Conservation (phyloP, 2,888 invertebrate species). For the Melanostoma mellinum region DNA sequence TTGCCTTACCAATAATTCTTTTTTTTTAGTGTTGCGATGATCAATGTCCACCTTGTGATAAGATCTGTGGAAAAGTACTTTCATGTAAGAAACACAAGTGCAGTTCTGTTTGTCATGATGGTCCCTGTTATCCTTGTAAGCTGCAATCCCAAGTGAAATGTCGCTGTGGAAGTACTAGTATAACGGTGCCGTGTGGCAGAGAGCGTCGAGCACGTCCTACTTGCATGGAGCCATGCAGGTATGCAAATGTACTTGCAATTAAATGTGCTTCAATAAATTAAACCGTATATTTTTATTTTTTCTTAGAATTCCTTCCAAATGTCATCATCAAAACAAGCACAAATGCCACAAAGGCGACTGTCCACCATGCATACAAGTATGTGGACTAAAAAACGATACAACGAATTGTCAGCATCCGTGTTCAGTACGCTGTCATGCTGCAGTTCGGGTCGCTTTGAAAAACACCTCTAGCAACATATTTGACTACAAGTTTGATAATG, state of each 20-base stretch:
- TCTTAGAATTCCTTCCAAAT: slow-evolving; percentile 87
- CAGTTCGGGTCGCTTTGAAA: slow-evolving; percentile 86
- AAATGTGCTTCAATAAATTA: not conserved
- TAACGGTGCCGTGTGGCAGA: slow-evolving; percentile 93
- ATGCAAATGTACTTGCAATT: slow-evolving; percentile 75
- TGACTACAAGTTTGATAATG: slow-evolving; percentile 84
- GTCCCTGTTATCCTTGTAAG: slow-evolving; percentile 91
- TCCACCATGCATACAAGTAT: slow-evolving; percentile 90
- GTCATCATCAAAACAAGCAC: slow-evolving; percentile 92
- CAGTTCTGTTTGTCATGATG: slow-evolving; percentile 88
- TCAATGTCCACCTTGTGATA: slow-evolving; percentile 92
- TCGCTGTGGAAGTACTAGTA: slow-evolving; percentile 89
- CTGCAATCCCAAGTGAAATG: slow-evolving; percentile 85
- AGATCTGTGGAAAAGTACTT: slow-evolving; percentile 91
- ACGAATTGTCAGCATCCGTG: slow-evolving; percentile 85
- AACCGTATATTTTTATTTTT: slow-evolving; percentile 5
- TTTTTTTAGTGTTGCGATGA: slow-evolving; percentile 89
- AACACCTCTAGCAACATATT: slow-evolving; percentile 85
- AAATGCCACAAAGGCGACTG: slow-evolving; percentile 92
- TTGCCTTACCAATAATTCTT: slow-evolving; percentile 3
- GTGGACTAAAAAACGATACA: slow-evolving; percentile 83
- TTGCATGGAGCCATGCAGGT: slow-evolving; percentile 89
- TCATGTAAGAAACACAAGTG: slow-evolving; percentile 95
- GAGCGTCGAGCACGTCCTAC: slow-evolving; percentile 89
- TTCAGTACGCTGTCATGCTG: slow-evolving; percentile 88